Base-by-base conservation (phyloP, 2,888 invertebrate species). In the Meta bourneti region DNA sequence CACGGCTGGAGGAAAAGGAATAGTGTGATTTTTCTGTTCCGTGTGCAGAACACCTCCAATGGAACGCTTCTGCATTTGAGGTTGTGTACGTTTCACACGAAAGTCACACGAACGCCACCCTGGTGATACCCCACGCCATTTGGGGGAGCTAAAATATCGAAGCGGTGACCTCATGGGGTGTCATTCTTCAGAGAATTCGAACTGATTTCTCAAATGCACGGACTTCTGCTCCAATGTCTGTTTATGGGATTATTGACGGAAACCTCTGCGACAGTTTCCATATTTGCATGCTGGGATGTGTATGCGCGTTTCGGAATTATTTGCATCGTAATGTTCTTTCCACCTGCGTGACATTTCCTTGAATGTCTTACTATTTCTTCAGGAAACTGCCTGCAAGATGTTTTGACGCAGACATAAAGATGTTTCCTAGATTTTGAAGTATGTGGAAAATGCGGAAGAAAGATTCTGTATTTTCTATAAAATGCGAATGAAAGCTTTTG, bases 1-100 rank as follows among this genome's bases (percentile, higher is more conserved):
- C 52, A 81, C 16, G 48, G 48, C n/a, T n/a, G 6, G 16, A 61
- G 20, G 9, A 61, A 11, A 75, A 52, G 16, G 52, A 75, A 16
- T n/a, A 61, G 54, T 48, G 84, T 48, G 84, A 84, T 84, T 75
- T 34, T 61, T 72, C 74, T 61, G 74, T 75, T 52, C 34, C 84
- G 84, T 75, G 84, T 13, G 61, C 16, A 72, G 84, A 75, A 61
- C 84, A 84, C n/a, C 75, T 75, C 48, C 74, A 84, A 61, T 19
- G 48, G 34, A 48, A 75, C 75, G 61, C 54, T 84, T 75, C 74
- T n/a, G 48, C 54, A 61, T 72, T 83, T 72, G 71, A 71, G 51
- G 34, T 54, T 72, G 16, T 16, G 72, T 52, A 34, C 13, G 52
- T 72, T 72, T 48, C 84, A 84, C 75, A 74, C 84, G 54, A 75